A percentile compares a stretch with the other conserved stretches of the same genome.
phyloP scores from a whole-genome alignment of 1,140 invertebrate genomes.

The Drosophila teissieri region DNA sequence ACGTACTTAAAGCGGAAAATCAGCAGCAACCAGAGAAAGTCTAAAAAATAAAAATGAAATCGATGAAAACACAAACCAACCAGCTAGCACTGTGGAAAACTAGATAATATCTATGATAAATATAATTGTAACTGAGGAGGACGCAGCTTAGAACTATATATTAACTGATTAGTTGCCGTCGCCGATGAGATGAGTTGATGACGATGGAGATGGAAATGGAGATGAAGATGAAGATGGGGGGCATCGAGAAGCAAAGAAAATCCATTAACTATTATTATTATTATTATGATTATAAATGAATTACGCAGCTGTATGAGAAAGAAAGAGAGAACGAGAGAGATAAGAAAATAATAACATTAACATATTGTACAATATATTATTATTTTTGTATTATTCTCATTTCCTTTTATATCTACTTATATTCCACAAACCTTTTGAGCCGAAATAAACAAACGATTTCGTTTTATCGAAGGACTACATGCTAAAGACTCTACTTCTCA shows the following conservation, averaged over 20 bases:
- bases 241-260: constrained; percentile 42
- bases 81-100: constrained; percentile 70
- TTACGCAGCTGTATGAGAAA: constrained; percentile 44
- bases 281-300: constrained; percentile 56
- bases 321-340: constrained; percentile 11
- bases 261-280: constrained; percentile 70
- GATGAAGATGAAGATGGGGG: constrained; percentile 2
- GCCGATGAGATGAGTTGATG: constrained; percentile 7
- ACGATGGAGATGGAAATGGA: not conserved
- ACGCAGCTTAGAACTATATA: constrained; percentile 45
- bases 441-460: constrained; percentile 74
- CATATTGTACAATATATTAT: constrained; percentile 71
- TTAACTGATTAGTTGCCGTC: constrained; percentile 33
- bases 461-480: constrained; percentile 59
- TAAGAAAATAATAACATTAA: constrained; percentile 46
- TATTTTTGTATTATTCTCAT: constrained; percentile 55
- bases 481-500: not conserved
- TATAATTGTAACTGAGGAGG: constrained; percentile 48
- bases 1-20: constrained; percentile 70
- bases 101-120: constrained; percentile 76
- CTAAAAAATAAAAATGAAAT: constrained; percentile 3
- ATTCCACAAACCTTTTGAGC: constrained; percentile 62
- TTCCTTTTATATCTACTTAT: constrained; percentile 49
- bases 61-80: constrained; percentile 15
- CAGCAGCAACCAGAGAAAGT: constrained; percentile 32